These are phyloP conservation scores for Tanypteryx hageni DNA, from an alignment of 2,888 invertebrate species.

Conservation along the genomic window DNA sequence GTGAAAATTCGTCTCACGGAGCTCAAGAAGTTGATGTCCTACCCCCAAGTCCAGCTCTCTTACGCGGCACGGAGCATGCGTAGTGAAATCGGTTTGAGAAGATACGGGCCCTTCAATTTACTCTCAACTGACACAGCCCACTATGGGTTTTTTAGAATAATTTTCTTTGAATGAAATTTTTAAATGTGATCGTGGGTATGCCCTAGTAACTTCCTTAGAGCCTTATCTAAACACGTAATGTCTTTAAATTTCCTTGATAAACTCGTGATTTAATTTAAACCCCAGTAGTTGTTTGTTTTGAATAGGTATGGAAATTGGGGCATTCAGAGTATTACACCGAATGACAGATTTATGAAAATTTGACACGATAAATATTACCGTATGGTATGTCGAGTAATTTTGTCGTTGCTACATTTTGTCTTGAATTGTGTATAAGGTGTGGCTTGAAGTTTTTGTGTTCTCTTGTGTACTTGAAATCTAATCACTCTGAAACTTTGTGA, in stretches of 20 bases:
- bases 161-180: neutral
- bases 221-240: neutral
- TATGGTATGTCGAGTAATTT: constrained; percentile 50
- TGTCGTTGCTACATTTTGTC: constrained; percentile 15
- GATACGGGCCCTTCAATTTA: constrained; percentile 61
- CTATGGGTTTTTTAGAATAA: neutral
- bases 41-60: constrained; percentile 70
- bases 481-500: too few relatives aligned
- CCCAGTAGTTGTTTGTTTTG: neutral
- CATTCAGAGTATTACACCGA: neutral
- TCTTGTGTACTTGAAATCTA: too few relatives aligned
- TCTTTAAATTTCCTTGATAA: neutral
- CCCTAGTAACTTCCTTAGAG: neutral
- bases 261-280: neutral
- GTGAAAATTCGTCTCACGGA: constrained; percentile 71
- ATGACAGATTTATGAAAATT: constrained; percentile 12
- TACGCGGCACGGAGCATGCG: constrained; percentile 72
- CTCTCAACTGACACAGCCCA: constrained; percentile 39
- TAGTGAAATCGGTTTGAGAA: constrained; percentile 62
- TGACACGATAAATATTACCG: constrained; percentile 21
- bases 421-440: constrained; percentile 42
- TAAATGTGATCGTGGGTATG: neutral
- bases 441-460: neutral
- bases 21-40: constrained; percentile 71
- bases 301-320: neutral